Conservation (phyloP, 53 echinoderm and acorn worm species). For the Echinometra lucunter region DNA sequence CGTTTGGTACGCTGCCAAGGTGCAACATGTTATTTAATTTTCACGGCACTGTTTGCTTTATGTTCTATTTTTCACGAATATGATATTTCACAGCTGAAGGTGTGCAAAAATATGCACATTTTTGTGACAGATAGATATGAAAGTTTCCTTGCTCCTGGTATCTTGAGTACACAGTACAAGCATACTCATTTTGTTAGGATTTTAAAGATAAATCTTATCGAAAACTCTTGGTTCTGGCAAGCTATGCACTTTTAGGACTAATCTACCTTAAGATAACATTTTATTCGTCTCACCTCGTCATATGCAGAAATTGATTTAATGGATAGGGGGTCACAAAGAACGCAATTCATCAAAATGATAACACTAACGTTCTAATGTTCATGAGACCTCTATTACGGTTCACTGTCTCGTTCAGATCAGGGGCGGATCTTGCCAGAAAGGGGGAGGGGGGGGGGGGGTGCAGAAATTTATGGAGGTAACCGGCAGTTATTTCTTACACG, state of each 20-base stretch:
- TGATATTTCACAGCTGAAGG: neutral
- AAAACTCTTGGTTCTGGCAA: neutral
- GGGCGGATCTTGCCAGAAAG: no score
- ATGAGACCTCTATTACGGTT: no score
- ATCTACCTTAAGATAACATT: neutral
- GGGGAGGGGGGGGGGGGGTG: no score
- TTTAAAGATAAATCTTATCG: neutral
- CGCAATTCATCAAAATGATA: neutral
- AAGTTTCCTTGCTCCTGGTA: neutral
- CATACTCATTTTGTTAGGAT: neutral
- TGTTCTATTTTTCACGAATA: no score
- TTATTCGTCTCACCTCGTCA: neutral
- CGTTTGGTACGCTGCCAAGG: neutral
- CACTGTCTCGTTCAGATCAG: no score
- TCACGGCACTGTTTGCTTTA: no score
- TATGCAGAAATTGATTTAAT: neutral
- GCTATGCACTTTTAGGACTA: neutral
- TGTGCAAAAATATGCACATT: neutral
- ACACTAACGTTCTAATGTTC: no score
- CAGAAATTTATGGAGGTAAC: no score
- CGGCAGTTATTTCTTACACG: no score
- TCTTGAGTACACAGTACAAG: neutral
- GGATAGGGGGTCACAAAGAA: neutral
- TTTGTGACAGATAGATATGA: neutral
- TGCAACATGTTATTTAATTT: no score